phyloP scores from a whole-genome alignment of 2,113 vertebrate genomes.

The Electrona antarctica region DNA sequence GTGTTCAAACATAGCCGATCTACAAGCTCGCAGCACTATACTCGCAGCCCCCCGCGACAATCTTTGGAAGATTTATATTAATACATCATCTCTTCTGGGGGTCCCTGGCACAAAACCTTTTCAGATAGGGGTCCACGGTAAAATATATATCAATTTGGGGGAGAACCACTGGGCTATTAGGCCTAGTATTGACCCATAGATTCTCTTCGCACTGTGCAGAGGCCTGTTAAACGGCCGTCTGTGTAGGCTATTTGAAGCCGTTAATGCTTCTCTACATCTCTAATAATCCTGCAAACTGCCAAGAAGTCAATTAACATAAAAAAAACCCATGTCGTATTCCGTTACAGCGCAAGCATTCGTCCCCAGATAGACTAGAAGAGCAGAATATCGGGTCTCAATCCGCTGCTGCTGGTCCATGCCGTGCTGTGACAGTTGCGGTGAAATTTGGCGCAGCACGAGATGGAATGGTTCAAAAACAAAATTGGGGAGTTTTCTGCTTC shows the following conservation, averaged over 20 bases:
- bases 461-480: not conserved
- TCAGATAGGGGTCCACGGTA: not conserved
- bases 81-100: no score
- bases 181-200: no score
- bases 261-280: constrained; percentile 43
- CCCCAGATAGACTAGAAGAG: no score
- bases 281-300: constrained; percentile 56
- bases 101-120: not conserved
- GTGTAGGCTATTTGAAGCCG: constrained; percentile 3
- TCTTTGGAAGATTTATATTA: not conserved
- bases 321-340: constrained; percentile 29
- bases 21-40: not conserved
- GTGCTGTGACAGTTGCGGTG: constrained; percentile 51
- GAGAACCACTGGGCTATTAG: no score
- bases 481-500: not conserved
- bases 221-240: no score
- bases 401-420: constrained; percentile 12
- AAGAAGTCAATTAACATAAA: constrained; percentile 57
- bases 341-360: constrained; percentile 30
- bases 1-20: not conserved
- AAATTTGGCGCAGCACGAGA: constrained; percentile 31
- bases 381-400: no score
- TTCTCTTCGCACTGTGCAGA: no score
- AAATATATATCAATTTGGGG: no score
- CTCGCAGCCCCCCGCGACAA: not conserved